phyloP scores from a whole-genome alignment of 1,140 invertebrate species.

The Stegodyphus dumicola region DNA sequence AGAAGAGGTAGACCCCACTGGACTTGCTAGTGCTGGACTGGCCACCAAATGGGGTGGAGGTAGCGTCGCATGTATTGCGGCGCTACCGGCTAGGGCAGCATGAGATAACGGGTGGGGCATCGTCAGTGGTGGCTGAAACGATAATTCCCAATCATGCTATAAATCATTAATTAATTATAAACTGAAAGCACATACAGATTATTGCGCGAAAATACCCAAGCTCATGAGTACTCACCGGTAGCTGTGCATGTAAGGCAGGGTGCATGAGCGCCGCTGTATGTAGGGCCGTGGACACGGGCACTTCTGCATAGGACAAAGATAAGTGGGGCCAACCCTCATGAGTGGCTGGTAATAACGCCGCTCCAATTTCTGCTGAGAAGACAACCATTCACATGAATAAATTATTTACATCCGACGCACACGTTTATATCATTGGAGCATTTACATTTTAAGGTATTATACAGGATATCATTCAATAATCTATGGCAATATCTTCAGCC shows the following conservation, averaged over 20 bases:
- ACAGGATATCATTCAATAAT: too few species aligned
- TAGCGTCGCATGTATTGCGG: constrained; percentile 68
- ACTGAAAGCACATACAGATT: neutral
- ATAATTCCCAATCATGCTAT: neutral
- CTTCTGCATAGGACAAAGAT: constrained; percentile 84
- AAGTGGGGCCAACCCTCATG: constrained; percentile 91
- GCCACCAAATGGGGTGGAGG: constrained; percentile 64
- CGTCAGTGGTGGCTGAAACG: constrained; percentile 72
- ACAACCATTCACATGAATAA: too few species aligned
- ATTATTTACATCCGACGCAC: too few species aligned
- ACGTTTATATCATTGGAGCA: too few species aligned
- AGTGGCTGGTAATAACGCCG: constrained; percentile 91
- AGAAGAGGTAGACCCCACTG: constrained; percentile 83
- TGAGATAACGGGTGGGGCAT: constrained; percentile 66
- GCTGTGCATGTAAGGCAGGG: constrained; percentile 95
- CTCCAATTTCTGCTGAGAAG: constrained; percentile 82
- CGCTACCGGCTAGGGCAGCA: constrained; percentile 74
- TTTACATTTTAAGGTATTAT: too few species aligned
- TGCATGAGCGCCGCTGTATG: constrained; percentile 85
- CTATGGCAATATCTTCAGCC: too few species aligned
- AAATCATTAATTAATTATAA: too few species aligned
- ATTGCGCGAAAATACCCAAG: neutral
- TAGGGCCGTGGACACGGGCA: constrained; percentile 79
- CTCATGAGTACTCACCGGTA: constrained; percentile 73
- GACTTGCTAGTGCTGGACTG: constrained; percentile 78